Base-by-base conservation (phyloP, 2,797 vertebrate species). In the Linurgus olivaceus region DNA sequence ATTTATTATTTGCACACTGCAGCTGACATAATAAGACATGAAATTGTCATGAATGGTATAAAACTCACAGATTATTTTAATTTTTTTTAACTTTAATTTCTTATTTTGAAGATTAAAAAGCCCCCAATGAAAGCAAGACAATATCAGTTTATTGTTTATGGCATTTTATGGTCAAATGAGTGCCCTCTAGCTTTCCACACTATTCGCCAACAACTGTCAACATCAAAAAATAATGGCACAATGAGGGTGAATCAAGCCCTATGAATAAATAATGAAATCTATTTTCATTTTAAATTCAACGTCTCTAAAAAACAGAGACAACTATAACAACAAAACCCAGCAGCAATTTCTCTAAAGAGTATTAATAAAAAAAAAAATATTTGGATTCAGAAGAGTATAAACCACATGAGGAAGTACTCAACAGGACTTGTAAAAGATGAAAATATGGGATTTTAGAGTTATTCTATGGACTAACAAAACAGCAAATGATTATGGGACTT, bases 241-340 rank as follows among this genome's bases (percentile, higher is more conserved):
- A 93, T 85, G 86, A 90, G 84, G 57, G 31, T 96, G 57, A 97
- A 97, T 95, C 78, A 92, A 88, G 86, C 87, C 47, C 57, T 57
- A 96, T 93, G 90, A 97, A 96, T 96, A 96, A 95, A 90, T 66
- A 94, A 91, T 94, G n/a, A 68, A 79, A 95, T 85, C 45, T 72
- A 81, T 95, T 96, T 95, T 94, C 59, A 80, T 84, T 96, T 96
- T 75, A 93, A 92, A 85, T 83, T 92, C 86, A 76, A 25, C 57
- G 19, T 81, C 71, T 67, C 59, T 80, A 44, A 88, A 92, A 91
- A 95, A 79, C 29, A 86, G 48, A 66, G 75, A 66, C n/a, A 84
- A 67, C 9, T 47, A 24, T 31, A 65, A 31, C 33, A 91, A 67
- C 6, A 63, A 85, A 92, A 74, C 14, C 40, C 57, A 89, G 42